These are phyloP conservation scores for Malthinus seriepunctatus DNA, from an alignment of 2,888 invertebrate genomes.

Conservation along the genomic window DNA sequence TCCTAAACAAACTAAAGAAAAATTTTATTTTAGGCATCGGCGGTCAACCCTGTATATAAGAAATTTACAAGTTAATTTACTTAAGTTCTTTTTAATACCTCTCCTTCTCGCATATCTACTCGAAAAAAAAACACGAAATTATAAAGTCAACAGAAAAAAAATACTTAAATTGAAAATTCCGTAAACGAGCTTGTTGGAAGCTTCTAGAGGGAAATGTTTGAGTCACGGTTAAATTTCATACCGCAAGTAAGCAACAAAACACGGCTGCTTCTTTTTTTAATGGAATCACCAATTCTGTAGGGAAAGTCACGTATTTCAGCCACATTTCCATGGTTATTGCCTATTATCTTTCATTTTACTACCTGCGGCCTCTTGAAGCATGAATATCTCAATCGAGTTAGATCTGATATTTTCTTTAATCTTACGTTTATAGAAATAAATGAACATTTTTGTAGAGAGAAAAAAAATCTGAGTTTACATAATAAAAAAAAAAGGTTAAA, in stretches of 20 bases:
- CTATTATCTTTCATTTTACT: slow-evolving; percentile 45
- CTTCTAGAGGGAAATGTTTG: slow-evolving; percentile 9
- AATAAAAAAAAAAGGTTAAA: too few relatives aligned
- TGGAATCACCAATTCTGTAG: slow-evolving; percentile 28
- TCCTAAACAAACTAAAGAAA: too few relatives aligned
- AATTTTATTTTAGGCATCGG: too few relatives aligned
- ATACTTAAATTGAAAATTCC: slow-evolving; percentile 7
- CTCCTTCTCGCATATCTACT: neutral
- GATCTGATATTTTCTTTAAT: slow-evolving; percentile 22
- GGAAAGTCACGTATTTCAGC: slow-evolving; percentile 40
- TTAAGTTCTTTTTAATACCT: slow-evolving; percentile 3
- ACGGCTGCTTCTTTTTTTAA: slow-evolving; percentile 26
- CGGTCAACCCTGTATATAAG: neutral
- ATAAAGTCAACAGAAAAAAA: slow-evolving; percentile 5
- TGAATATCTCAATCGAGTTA: slow-evolving; percentile 41
- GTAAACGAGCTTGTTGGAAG: slow-evolving; percentile 10
- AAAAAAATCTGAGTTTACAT: too few relatives aligned
- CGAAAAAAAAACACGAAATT: neutral
- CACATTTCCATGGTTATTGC: slow-evolving; percentile 46
- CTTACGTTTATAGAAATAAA: slow-evolving; percentile 17
- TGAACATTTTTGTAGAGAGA: slow-evolving; percentile 1
- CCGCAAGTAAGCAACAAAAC: slow-evolving; percentile 21
- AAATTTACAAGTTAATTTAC: slow-evolving; percentile 1
- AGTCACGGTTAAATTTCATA: slow-evolving; percentile 21
- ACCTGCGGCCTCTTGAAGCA: slow-evolving; percentile 39